Conservation (phyloP, 2,888 invertebrate species). For the Dichetophora obliterata region DNA sequence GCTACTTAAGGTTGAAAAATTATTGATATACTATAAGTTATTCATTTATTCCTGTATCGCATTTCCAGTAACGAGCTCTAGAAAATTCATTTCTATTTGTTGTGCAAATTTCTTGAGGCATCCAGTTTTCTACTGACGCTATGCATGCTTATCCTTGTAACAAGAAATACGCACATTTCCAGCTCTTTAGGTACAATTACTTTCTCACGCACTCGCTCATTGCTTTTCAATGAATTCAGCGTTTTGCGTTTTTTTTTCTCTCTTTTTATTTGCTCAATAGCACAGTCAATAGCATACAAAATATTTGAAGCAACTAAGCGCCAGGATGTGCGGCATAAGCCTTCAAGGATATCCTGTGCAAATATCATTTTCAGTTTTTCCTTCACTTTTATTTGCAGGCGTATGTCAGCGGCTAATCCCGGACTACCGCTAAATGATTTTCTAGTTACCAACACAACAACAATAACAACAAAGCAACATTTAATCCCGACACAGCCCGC, state of each 20-base stretch:
- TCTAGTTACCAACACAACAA: slow-evolving; percentile 57
- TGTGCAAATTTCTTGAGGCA: slow-evolving; percentile 62
- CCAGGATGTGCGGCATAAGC: not conserved
- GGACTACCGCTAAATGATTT: slow-evolving; percentile 66
- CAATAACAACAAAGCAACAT: slow-evolving; percentile 48
- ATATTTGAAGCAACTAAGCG: not conserved
- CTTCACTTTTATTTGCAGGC: slow-evolving; percentile 46
- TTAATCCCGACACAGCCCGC: slow-evolving; percentile 47
- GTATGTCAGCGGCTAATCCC: slow-evolving; percentile 63
- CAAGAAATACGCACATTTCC: no score
- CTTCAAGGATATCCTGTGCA: slow-evolving; percentile 52
- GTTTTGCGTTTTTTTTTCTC: not conserved
- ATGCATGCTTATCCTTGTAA: not conserved
- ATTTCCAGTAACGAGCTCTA: slow-evolving; percentile 1
- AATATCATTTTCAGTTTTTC: slow-evolving; percentile 63
- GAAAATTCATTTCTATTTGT: slow-evolving; percentile 66
- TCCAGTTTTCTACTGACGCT: not conserved
- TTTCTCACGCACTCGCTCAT: not conserved
- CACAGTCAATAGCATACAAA: slow-evolving; percentile 23
- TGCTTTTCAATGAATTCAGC: not conserved
- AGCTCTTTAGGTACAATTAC: no score
- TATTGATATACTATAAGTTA: slow-evolving; percentile 13
- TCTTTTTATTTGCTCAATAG: not conserved
- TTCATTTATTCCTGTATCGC: slow-evolving; percentile 32
- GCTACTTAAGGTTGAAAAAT: not conserved